Percentiles rank a stretch among this genome's conserved stretches.
Evolutionary conservation across 1,140 invertebrate genomes (phyloP).

Genomic region (Drosophila lowei): DNA sequence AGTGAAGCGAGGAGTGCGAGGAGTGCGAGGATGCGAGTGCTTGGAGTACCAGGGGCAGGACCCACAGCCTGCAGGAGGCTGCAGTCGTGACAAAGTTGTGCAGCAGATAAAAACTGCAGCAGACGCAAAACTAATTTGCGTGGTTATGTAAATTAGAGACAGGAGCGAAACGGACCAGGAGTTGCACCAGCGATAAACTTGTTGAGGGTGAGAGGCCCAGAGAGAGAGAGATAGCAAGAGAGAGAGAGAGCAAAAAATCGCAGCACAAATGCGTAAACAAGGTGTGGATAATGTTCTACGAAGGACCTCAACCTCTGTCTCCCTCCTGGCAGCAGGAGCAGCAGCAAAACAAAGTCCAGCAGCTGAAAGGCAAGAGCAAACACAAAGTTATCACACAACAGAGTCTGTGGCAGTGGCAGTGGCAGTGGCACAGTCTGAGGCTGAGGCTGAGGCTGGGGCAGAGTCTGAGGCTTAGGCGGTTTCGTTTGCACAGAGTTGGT

Average conservation of each 20-base stretch:
- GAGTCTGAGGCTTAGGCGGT: conserved; percentile 14
- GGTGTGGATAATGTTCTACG: conserved; percentile 16
- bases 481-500: conserved; percentile 19
- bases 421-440: too few species aligned
- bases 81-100: conserved; percentile 70
- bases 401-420: not conserved
- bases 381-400: conserved; percentile 39
- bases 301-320: too few species aligned
- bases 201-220: conserved; percentile 52
- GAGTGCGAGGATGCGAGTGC: too few species aligned
- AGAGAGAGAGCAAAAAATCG: conserved; percentile 30
- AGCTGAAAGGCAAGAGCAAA: conserved; percentile 20
- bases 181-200: conserved; percentile 67
- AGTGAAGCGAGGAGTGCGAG: conserved; percentile 48
- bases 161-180: conserved; percentile 16
- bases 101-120: conserved; percentile 78
- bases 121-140: conserved; percentile 81
- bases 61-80: not conserved
- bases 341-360: conserved; percentile 8
- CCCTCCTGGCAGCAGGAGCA: too few species aligned
- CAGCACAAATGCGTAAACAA: conserved; percentile 68
- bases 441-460: too few species aligned
- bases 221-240: too few species aligned
- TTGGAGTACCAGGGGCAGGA: not conserved
- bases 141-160: conserved; percentile 81